These are phyloP conservation scores for Arrhamphus sclerolepis DNA, from an alignment of 2,797 vertebrate species.

Conservation along the genomic window DNA sequence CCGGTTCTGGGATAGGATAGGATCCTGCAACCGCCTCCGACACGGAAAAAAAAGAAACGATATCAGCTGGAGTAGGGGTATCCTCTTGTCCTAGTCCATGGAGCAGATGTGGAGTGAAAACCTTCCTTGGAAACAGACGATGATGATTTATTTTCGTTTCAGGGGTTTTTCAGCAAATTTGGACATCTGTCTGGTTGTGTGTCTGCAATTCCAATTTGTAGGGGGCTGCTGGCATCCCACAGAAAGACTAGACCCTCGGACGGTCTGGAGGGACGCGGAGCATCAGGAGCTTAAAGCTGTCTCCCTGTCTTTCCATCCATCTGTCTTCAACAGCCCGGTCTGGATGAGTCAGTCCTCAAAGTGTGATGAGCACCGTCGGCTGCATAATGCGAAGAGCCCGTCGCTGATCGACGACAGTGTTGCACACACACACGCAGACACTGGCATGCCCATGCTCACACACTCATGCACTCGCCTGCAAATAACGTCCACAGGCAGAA, in stretches of 20 bases:
- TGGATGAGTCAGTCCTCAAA: constrained; percentile 75
- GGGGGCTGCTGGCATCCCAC: constrained; percentile 55
- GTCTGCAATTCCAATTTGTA: constrained; percentile 68
- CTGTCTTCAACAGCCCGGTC: constrained; percentile 47
- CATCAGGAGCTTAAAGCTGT: constrained; percentile 56
- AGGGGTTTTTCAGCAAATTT: constrained; percentile 25
- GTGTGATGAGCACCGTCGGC: constrained; percentile 69
- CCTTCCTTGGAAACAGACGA: constrained; percentile 42
- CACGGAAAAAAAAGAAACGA: constrained; percentile 34
- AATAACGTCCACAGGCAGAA: constrained; percentile 63
- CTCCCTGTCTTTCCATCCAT: constrained; percentile 54
- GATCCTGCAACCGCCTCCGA: constrained; percentile 51
- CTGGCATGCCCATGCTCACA: constrained; percentile 55
- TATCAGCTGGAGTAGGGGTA: constrained; percentile 46
- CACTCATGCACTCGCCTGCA: constrained; percentile 37
- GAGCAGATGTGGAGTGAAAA: constrained; percentile 28
- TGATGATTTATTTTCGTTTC: constrained; percentile 36
- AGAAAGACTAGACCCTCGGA: constrained; percentile 54
- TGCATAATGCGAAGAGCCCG: constrained; percentile 71
- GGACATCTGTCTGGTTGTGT: constrained; percentile 58
- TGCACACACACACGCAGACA: constrained; percentile 48
- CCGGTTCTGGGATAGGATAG: constrained; percentile 52
- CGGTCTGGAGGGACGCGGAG: constrained; percentile 52
- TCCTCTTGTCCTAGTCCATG: constrained; percentile 48
- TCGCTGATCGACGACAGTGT: constrained; percentile 68